Conservation (phyloP, 2,797 vertebrate species). For the Parambassis ranga region DNA sequence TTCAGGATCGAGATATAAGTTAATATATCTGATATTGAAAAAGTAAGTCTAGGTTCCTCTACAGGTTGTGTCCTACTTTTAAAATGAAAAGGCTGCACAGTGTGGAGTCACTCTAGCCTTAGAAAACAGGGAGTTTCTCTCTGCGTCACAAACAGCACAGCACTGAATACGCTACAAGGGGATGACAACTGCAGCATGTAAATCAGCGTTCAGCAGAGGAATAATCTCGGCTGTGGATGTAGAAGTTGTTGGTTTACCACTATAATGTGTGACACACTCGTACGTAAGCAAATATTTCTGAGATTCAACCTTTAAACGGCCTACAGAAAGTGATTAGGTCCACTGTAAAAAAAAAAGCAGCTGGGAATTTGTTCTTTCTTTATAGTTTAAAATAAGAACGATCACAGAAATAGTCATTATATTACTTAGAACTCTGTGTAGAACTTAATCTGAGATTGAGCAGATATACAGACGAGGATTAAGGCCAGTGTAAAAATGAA, state of each 20-base stretch:
- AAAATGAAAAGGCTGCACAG: slow-evolving; percentile 14
- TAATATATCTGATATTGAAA: no score
- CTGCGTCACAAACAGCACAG: slow-evolving; percentile 4
- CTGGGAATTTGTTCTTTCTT: no score
- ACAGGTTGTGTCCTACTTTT: slow-evolving; percentile 5
- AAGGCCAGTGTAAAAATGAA: no score
- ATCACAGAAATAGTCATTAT: no score
- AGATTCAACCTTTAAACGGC: no score
- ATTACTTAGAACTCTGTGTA: no score
- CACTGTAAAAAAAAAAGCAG: no score
- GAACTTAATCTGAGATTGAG: no score
- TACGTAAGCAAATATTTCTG: no score
- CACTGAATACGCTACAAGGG: slow-evolving; percentile 30
- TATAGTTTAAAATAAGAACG: no score
- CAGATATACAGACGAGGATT: no score
- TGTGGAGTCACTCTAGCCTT: slow-evolving; percentile 11
- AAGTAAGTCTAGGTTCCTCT: background rate
- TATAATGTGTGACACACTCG: slow-evolving; percentile 30
- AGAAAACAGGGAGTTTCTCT: slow-evolving; percentile 33
- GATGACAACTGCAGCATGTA: slow-evolving; percentile 67
- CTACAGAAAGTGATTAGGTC: no score
- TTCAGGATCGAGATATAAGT: background rate
- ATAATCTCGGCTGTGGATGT: slow-evolving; percentile 43
- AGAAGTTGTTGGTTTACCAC: slow-evolving; percentile 30
- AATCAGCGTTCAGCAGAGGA: slow-evolving; percentile 45